Evolutionary conservation across 2,888 invertebrate genomes (phyloP).

Genomic region (Morpho achilles): DNA sequence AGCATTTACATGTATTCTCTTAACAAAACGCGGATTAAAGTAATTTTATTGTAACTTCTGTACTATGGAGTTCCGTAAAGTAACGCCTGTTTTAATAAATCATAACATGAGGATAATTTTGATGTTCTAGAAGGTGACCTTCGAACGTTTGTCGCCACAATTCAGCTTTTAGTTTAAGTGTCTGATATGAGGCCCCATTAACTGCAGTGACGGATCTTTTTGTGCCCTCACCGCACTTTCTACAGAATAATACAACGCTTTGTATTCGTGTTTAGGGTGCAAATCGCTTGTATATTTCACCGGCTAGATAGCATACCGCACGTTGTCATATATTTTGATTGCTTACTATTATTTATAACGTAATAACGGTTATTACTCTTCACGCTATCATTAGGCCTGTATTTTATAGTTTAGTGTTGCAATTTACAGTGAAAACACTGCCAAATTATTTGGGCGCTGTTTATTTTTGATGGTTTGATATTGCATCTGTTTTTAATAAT

Average conservation of each 20-base stretch:
- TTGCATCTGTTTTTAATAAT: too few species aligned
- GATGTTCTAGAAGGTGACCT: slow-evolving; percentile 1
- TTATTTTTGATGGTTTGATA: slow-evolving; percentile 12
- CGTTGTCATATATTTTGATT: slow-evolving; percentile 37
- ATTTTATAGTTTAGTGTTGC: slow-evolving; percentile 22
- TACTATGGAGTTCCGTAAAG: too few species aligned
- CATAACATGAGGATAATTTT: background rate
- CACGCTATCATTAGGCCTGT: slow-evolving; percentile 21
- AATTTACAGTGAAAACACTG: slow-evolving; percentile 17
- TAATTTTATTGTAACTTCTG: too few species aligned
- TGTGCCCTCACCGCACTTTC: slow-evolving; percentile 39
- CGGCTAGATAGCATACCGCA: slow-evolving; percentile 26
- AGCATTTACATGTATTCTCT: too few species aligned
- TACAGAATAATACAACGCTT: slow-evolving; percentile 45
- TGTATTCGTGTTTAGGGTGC: slow-evolving; percentile 42
- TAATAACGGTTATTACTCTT: slow-evolving; percentile 31
- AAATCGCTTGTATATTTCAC: slow-evolving; percentile 44
- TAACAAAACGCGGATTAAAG: too few species aligned
- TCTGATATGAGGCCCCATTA: slow-evolving; percentile 49
- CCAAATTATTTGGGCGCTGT: slow-evolving; percentile 19
- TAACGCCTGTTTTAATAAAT: too few species aligned
- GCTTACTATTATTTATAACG: slow-evolving; percentile 34
- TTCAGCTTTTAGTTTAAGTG: slow-evolving; percentile 47
- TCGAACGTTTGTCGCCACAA: slow-evolving; percentile 33
- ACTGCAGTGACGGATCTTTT: slow-evolving; percentile 46